Evolutionary conservation across 2,888 invertebrate species (phyloP).

Genomic region (Parnassius orleans): DNA sequence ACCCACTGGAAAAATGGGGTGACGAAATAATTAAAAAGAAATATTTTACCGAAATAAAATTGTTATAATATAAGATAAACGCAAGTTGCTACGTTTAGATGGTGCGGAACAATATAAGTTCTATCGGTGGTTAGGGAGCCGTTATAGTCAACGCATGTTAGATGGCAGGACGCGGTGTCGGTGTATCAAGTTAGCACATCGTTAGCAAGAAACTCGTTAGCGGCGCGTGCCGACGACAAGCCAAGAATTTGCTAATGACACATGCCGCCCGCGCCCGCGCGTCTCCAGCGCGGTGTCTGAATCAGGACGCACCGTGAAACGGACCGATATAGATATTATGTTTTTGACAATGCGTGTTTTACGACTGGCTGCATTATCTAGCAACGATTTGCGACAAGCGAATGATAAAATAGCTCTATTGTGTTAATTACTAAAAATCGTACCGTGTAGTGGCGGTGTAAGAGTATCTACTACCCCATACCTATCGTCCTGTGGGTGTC

Average conservation of each 20-base stretch:
- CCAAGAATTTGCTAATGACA: conserved; percentile 78
- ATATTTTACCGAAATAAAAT: too few species aligned
- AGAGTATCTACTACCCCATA: too few species aligned
- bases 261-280: conserved; percentile 48
- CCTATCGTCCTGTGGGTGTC: too few species aligned
- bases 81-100: too few species aligned
- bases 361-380: background rate
- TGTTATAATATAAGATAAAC: too few species aligned
- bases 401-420: too few species aligned
- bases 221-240: conserved; percentile 71
- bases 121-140: conserved; percentile 5
- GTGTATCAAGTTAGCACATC: conserved; percentile 75
- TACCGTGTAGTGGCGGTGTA: too few species aligned
- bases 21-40: too few species aligned
- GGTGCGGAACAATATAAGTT: background rate
- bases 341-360: background rate
- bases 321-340: background rate
- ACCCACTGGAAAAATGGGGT: too few species aligned
- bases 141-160: conserved; percentile 37
- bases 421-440: too few species aligned
- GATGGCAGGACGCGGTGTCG: conserved; percentile 34
- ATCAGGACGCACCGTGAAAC: conserved; percentile 11
- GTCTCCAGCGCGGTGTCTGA: conserved; percentile 11
- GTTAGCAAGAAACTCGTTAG: conserved; percentile 77
- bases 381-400: background rate